Percentiles rank a stretch among this genome's conserved stretches.
phyloP scores from a whole-genome alignment of 2,888 invertebrate species.

The Hipparchia semele region DNA sequence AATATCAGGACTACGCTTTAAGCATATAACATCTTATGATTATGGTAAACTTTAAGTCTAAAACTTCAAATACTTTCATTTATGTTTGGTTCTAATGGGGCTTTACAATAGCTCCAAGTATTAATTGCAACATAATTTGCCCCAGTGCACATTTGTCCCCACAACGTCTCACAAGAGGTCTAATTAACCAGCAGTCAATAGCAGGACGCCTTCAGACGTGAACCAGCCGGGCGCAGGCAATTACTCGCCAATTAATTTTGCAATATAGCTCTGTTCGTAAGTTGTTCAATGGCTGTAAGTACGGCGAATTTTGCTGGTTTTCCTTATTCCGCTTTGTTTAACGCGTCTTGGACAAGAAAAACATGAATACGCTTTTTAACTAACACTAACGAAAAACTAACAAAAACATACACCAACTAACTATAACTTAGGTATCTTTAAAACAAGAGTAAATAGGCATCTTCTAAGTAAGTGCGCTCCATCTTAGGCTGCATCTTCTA shows the following conservation, averaged over 20 bases:
- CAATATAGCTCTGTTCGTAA: slow-evolving; percentile 56
- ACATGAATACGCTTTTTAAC: neutral
- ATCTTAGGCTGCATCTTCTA: too few relatives aligned
- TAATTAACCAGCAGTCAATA: slow-evolving; percentile 79
- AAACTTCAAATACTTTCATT: too few relatives aligned
- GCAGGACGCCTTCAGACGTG: slow-evolving; percentile 74
- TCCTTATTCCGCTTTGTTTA: slow-evolving; percentile 11
- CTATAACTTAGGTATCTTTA: too few relatives aligned
- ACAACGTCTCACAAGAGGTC: slow-evolving; percentile 63
- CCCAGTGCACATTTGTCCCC: slow-evolving; percentile 46
- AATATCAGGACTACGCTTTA: slow-evolving; percentile 52
- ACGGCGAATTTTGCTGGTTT: slow-evolving; percentile 27
- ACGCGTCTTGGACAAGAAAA: neutral
- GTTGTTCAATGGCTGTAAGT: slow-evolving; percentile 19
- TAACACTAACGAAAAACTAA: too few relatives aligned
- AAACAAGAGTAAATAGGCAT: too few relatives aligned
- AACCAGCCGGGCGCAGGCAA: slow-evolving; percentile 67
- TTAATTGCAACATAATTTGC: slow-evolving; percentile 16
- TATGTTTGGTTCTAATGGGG: neutral
- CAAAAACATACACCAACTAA: too few relatives aligned
- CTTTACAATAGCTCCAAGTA: neutral
- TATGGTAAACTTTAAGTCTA: too few relatives aligned
- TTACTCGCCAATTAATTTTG: slow-evolving; percentile 80
- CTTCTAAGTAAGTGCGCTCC: too few relatives aligned
- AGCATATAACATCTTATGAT: too few relatives aligned